These are phyloP conservation scores for Laticauda laticaudata DNA, from an alignment of 2,113 vertebrate genomes.

Conservation along the genomic window DNA sequence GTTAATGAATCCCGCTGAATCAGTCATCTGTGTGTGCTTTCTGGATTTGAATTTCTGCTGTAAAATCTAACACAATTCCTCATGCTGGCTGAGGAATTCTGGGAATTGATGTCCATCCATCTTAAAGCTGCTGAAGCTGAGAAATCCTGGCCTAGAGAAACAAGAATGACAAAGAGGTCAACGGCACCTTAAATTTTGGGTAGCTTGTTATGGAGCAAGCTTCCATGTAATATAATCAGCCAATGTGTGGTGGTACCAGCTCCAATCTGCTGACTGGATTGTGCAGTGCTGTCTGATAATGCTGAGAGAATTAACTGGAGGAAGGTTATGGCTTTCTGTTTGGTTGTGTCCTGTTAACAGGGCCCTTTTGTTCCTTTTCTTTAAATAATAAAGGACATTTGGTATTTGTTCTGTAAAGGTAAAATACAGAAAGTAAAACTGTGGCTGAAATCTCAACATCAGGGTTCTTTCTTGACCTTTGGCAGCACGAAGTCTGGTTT, in stretches of 20 bases:
- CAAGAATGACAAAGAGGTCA: neutral
- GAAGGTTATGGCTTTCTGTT: neutral
- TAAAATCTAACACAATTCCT: neutral
- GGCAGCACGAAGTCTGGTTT: neutral
- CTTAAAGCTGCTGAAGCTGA: neutral
- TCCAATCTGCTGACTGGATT: neutral
- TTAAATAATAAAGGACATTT: neutral
- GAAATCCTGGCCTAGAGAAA: neutral
- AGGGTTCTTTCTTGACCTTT: neutral
- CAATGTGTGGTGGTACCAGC: neutral
- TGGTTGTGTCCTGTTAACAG: neutral
- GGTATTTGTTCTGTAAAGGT: neutral
- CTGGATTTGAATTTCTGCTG: too few species aligned
- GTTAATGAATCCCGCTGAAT: too few species aligned
- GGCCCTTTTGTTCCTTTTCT: neutral
- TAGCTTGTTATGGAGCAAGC: neutral
- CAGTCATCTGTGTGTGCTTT: too few species aligned
- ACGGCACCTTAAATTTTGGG: neutral
- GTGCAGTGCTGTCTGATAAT: neutral
- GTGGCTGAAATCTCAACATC: neutral
- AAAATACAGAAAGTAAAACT: neutral
- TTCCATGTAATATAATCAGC: neutral
- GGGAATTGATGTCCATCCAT: neutral
- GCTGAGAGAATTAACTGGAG: neutral
- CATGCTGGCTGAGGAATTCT: neutral